Base-by-base conservation (phyloP, 2,888 invertebrate species). In the Prenolepis imparis region DNA sequence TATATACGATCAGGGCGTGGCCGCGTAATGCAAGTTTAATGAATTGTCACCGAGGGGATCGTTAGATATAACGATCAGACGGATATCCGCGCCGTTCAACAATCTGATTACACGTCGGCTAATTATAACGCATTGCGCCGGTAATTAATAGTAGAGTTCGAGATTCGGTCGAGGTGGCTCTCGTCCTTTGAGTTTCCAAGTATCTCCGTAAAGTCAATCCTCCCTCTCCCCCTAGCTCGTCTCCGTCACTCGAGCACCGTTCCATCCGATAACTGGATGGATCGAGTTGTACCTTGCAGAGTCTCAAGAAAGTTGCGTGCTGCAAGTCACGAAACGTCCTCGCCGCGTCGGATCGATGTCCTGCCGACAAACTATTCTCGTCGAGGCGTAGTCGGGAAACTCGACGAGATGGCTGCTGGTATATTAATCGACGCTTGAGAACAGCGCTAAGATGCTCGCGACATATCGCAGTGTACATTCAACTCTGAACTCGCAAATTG, bases 41-140 rank as follows among this genome's bases (percentile, higher is more conserved):
- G 93, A 92, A 94, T 94, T 91, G 92, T 92, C 91, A 91, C 91
- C 93, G 84, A 90, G 93, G 93, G 94, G 91, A 93, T 93, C 93
- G 92, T 93, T 92, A 92, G 90, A 88, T 90, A 89, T 89, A 92
- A 91, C 91, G 18, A 68, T 1, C 89, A 91, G 93, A 92, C 92
- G 90, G 91, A 91, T 92, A 93, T 92, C 91, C 90, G 86, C 85
- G 87, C 87, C 86, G 80, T 90, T 91, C 91, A 89, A 88, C 90
- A 90, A 92, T 92, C 93, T 90, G 93, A 93, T 94, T 92, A 92
- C 89, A 87, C 87, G 87, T 68, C 84, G 89, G 84, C 92, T 93
- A 93, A 94, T 94, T 93, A 93, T 92, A 92, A 92, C 91, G 92
- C 90, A 91, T 91, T 90, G 84, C 88, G 78, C 73, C 83, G 87